These are phyloP conservation scores for Halichoerus grypus DNA, from an alignment of 2,113 vertebrate genomes.

Conservation along the genomic window DNA sequence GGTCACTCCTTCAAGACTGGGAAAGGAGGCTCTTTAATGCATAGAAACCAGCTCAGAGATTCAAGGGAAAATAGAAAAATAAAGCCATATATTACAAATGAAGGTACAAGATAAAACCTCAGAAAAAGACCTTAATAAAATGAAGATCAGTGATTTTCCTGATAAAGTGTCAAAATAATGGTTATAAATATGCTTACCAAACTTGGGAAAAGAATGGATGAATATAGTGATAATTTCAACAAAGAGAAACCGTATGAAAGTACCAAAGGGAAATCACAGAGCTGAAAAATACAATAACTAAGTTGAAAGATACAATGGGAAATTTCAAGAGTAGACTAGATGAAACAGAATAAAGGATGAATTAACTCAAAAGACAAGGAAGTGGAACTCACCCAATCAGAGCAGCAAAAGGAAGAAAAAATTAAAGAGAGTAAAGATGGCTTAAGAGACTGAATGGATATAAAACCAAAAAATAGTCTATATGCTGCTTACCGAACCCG, in stretches of 20 bases:
- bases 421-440: background rate
- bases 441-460: background rate
- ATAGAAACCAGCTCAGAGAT: background rate
- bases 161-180: background rate
- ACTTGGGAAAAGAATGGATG: background rate
- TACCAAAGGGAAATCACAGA: background rate
- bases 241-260: background rate
- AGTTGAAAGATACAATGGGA: background rate
- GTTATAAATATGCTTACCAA: background rate
- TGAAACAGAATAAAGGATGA: background rate
- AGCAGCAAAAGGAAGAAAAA: background rate
- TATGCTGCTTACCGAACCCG: background rate
- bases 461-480: background rate
- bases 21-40: background rate
- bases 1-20: background rate
- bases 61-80: background rate
- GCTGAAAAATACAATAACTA: background rate
- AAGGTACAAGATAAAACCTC: background rate
- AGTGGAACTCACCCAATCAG: background rate
- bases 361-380: background rate
- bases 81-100: background rate
- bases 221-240: background rate
- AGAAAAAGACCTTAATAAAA: background rate
- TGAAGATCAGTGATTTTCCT: background rate
- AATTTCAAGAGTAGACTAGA: background rate